Conservation (phyloP, 2,888 invertebrate genomes). For the Melieria omissa region DNA sequence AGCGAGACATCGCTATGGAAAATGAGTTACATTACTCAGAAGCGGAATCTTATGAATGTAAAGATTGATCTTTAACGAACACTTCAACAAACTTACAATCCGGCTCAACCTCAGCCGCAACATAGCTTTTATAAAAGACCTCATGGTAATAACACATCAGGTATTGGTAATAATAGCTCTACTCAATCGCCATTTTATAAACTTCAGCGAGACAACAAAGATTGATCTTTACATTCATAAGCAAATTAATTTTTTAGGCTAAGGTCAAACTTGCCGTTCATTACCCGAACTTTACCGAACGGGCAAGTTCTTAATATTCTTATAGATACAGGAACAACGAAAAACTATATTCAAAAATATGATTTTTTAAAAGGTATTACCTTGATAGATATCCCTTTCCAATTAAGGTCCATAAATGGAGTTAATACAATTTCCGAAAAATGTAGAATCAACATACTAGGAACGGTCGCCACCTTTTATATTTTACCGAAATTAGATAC, state of each 20-base stretch:
- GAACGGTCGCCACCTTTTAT: conserved; percentile 13
- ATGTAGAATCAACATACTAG: conserved; percentile 9
- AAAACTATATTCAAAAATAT: not conserved
- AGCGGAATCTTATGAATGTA: conserved; percentile 8
- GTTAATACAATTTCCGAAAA: conserved; percentile 9
- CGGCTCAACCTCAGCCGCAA: no score
- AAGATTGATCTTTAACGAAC: no score
- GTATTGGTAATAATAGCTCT: no score
- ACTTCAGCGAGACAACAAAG: no score
- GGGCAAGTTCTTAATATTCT: conserved; percentile 25
- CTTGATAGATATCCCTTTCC: not conserved
- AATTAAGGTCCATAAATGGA: conserved; percentile 7
- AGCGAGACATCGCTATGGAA: conserved; percentile 15
- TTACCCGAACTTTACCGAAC: conserved; percentile 19
- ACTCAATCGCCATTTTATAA: not conserved
- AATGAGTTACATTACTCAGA: conserved; percentile 16
- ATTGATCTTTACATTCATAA: no score
- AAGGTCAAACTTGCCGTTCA: no score
- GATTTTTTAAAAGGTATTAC: no score
- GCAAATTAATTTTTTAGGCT: not conserved
- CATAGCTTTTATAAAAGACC: no score
- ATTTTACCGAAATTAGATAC: conserved; percentile 15
- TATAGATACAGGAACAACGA: conserved; percentile 23
- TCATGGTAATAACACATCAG: no score
- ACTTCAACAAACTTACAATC: no score